Percentiles rank a stretch among this genome's conserved stretches.
Evolutionary conservation across 2,113 vertebrate genomes (phyloP).

Genomic region (Pangasianodon gigas): DNA sequence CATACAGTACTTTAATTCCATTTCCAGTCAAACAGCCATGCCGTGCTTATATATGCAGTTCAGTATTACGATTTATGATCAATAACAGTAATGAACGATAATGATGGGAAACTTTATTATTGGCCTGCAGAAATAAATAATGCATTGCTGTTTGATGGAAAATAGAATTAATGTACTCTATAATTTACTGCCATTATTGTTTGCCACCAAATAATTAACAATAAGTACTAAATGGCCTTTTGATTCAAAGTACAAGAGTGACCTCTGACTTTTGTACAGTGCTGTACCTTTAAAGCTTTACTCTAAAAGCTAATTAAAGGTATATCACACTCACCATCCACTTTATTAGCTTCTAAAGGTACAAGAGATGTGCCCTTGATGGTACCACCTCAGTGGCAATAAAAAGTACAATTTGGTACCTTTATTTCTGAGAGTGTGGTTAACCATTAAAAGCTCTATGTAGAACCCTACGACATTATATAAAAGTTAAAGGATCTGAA

Average conservation of each 20-base stretch:
- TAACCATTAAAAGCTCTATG: neutral
- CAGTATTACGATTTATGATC: neutral
- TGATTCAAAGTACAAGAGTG: neutral
- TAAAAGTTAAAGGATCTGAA: neutral
- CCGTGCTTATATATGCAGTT: neutral
- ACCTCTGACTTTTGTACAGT: neutral
- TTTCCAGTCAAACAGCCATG: neutral
- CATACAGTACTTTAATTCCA: no score
- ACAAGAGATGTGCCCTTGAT: neutral
- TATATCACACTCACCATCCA: neutral
- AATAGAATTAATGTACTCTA: neutral
- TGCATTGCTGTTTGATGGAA: no score
- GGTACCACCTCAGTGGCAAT: neutral
- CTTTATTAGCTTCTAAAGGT: neutral
- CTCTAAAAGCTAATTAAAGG: neutral
- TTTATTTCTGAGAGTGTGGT: neutral
- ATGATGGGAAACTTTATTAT: neutral
- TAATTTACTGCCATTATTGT: neutral
- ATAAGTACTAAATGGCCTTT: neutral
- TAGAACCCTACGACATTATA: neutral
- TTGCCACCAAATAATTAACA: neutral
- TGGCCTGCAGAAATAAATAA: neutral
- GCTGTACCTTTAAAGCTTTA: neutral
- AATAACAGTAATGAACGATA: neutral
- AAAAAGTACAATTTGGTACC: neutral